Evolutionary conservation across 2,888 invertebrate species (phyloP), one percentile per base, ranked within the genome.

Genomic region (Leptura quadrifasciata): DNA sequence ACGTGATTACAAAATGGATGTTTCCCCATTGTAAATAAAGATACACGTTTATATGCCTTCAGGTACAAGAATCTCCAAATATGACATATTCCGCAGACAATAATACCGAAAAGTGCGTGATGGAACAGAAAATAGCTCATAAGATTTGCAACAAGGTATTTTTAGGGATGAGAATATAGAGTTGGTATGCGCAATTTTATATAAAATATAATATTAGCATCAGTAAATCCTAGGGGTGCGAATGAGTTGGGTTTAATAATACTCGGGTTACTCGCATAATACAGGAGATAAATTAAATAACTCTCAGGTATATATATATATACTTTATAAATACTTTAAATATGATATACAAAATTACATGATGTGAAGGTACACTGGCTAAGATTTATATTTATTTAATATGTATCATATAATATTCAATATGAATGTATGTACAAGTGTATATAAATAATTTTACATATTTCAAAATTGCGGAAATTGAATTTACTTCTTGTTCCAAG

Each of bases 91-190:
- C 47, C 47, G 0, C 47, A 47, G 47, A 47, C 47, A 47, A 47
- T 47, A 47, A 47, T 8, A 47, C 15, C n/a, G n/a, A n/a, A 47
- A 47, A 47, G 47, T 47, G 47, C 47, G 47, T 47, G 47, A n/a
- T n/a, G 47, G n/a, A 47, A 47, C n/a, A n/a, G n/a, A n/a, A 47
- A 47, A 47, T 47, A 47, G 12, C 47, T 47, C 47, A 47, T 47
- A 47, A 47, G 47, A 47, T 47, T 47, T 47, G 47, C 47, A 39
- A 47, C 47, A 47, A 47, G 15, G 47, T 47, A 47, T 47, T 47
- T n/a, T 47, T 47, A 47, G 47, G 17, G 17, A 47, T 47, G n/a
- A 3, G n/a, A 47, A 47, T n/a, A n/a, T 47, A 47, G 47, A 47
- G n/a, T 47, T 47, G 47, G n/a, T n/a, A n/a, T n/a, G 47, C 3